Evolutionary conservation across 2,113 vertebrate species (phyloP).

Genomic region (Dryoscopus gambensis): DNA sequence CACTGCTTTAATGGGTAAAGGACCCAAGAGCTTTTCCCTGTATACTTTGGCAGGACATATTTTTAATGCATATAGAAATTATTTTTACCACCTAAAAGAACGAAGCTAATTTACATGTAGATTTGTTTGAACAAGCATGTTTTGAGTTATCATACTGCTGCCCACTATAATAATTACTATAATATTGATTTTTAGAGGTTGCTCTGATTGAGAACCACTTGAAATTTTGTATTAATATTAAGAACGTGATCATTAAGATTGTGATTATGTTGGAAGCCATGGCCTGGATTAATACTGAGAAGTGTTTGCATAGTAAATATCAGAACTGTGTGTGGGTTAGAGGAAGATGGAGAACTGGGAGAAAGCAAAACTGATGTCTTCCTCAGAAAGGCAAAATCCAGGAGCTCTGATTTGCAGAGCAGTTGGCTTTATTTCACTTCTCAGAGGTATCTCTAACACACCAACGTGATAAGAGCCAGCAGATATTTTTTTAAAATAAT

Average conservation of each 20-base stretch:
- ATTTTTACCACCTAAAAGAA: background rate
- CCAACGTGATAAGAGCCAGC: background rate
- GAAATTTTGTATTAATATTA: background rate
- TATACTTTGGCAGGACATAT: background rate
- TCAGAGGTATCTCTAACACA: background rate
- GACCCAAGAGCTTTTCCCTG: background rate
- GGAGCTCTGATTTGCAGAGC: background rate
- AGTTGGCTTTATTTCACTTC: background rate
- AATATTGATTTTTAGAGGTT: background rate
- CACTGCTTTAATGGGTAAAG: background rate
- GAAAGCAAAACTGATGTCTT: background rate
- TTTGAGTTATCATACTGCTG: background rate
- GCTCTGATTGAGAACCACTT: background rate
- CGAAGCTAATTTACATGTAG: background rate
- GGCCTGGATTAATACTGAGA: background rate
- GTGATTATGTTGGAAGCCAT: background rate
- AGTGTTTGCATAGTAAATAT: slow-evolving; percentile 5
- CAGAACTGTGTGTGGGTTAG: background rate
- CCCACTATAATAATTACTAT: background rate
- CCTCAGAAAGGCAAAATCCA: background rate
- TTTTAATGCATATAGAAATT: background rate
- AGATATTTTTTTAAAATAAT: background rate
- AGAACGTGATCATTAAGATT: background rate
- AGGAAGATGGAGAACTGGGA: background rate
- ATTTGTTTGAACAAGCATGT: background rate